These are phyloP conservation scores for Papilio elwesi DNA, from an alignment of 2,888 invertebrate genomes.

Conservation along the genomic window DNA sequence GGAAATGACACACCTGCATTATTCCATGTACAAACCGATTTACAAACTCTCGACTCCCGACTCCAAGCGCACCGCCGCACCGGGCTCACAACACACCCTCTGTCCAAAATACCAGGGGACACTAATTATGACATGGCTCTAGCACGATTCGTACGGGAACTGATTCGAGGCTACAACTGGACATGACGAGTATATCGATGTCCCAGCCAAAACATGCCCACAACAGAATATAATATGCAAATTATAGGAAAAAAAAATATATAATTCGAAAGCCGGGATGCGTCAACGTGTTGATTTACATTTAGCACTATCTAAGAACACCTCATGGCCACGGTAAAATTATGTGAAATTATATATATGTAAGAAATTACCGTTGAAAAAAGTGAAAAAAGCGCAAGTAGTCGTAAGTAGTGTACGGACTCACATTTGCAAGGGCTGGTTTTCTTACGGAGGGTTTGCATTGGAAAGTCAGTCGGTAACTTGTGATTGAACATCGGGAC, in stretches of 20 bases:
- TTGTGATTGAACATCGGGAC: conserved; percentile 83
- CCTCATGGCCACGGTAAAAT: conserved; percentile 62
- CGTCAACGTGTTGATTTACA: conserved; percentile 66
- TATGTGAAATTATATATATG: conserved; percentile 54
- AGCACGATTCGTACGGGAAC: conserved; percentile 49
- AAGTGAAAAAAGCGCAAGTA: conserved; percentile 45
- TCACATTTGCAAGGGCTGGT: conserved; percentile 97
- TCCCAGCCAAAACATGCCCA: conserved; percentile 73
- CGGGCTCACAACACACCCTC: conserved; percentile 75
- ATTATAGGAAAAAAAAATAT: conserved; percentile 56
- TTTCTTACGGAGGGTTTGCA: conserved; percentile 97
- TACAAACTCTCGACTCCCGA: conserved; percentile 61
- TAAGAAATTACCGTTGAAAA: conserved; percentile 49
- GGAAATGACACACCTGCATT: conserved; percentile 85
- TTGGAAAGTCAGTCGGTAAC: conserved; percentile 85
- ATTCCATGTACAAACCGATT: conserved; percentile 71
- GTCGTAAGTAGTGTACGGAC: conserved; percentile 75
- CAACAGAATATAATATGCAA: conserved; percentile 72
- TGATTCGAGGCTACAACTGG: conserved; percentile 45
- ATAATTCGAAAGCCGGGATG: conserved; percentile 65
- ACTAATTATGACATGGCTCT: conserved; percentile 70
- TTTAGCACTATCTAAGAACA: conserved; percentile 72
- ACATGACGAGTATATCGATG: conserved; percentile 59
- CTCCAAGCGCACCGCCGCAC: conserved; percentile 64
- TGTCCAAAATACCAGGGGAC: conserved; percentile 79